Conservation (phyloP, 1,140 invertebrate species). For the Campoletis sonorensis region DNA sequence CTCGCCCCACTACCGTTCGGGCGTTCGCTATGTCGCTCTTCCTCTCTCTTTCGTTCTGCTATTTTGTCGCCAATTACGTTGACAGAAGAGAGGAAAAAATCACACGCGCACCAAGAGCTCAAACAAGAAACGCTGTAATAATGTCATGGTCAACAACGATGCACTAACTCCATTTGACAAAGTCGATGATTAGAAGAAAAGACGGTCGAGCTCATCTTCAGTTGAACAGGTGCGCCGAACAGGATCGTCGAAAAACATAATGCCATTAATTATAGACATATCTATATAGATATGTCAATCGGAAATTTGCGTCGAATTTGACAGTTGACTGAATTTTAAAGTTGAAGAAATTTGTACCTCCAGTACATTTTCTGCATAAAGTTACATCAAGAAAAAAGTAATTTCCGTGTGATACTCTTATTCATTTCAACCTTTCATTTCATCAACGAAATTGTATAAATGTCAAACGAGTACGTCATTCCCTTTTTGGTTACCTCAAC, state of each 20-base stretch:
- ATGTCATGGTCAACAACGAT: conserved; percentile 47
- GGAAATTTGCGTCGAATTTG: neutral
- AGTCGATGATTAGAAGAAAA: conserved; percentile 26
- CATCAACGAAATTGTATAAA: too few species aligned
- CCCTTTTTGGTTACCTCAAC: too few species aligned
- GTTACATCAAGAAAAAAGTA: too few species aligned
- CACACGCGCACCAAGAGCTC: neutral
- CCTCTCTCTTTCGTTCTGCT: too few species aligned
- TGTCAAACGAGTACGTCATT: too few species aligned
- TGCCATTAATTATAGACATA: neutral
- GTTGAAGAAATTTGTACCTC: too few species aligned
- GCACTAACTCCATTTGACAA: conserved; percentile 32
- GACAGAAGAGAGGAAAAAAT: too few species aligned
- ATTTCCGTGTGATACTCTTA: too few species aligned
- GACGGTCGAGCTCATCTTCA: neutral
- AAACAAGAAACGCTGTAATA: conserved; percentile 41
- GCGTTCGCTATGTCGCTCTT: neutral
- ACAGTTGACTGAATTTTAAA: neutral
- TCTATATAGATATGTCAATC: neutral
- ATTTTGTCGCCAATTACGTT: too few species aligned
- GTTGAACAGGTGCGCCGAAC: conserved; percentile 36
- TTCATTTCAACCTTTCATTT: too few species aligned
- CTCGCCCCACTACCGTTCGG: neutral
- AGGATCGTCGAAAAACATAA: conserved; percentile 21
- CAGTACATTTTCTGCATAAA: too few species aligned